Evolutionary conservation across 1,140 invertebrate species (phyloP), one percentile per base, ranked within the genome.

Genomic region (Apocrypta bakeri): DNA sequence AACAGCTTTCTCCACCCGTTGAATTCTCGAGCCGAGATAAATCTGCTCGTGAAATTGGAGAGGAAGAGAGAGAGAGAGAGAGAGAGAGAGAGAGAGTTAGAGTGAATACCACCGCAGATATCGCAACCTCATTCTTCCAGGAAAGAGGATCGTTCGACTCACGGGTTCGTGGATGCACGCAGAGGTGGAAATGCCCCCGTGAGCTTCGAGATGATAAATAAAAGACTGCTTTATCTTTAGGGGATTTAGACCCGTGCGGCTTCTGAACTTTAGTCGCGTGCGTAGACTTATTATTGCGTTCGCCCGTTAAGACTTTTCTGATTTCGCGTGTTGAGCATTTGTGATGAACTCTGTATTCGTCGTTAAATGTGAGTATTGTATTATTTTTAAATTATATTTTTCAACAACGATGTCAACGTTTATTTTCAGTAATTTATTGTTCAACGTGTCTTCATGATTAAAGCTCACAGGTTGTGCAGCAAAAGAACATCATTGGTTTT

Each of bases 1-100:
- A 82, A 82, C 37, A 64, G 80, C 61, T 68, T 27, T 21, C 71
- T 24, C 48, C 48, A 24, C 3, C 48, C 33, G 68, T 66, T 81
- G 61, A 74, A 81, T 74, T 56, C 21, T 74, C 21, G 24, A 29
- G 40, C 27, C 14, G 40, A 82, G 79, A 82, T 76, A 76, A 75
- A 81, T 81, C 27, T 73, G 74, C 7, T 40, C 24, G 25, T 63
- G 48, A 77, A 76, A 68, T 77, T 71, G 27, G 27, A 69, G 73
- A 37, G 24, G 33, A 9, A 37, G 33, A 4, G 2, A 9, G 33
- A 37, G 33, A 9, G 33, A 37, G 33, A 71, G 21, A 66, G 24
- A 24, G 74, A 17, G 12, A 33, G 12, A 40, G 74, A 37, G 29
- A 37, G 27, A 69, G 81, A 37, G 24, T 8, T n/a, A 17, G 61